A percentile compares a stretch with the other conserved stretches of the same genome.
Conservation (phyloP, 2,797 vertebrate species). For the Labeo calbasu region DNA sequence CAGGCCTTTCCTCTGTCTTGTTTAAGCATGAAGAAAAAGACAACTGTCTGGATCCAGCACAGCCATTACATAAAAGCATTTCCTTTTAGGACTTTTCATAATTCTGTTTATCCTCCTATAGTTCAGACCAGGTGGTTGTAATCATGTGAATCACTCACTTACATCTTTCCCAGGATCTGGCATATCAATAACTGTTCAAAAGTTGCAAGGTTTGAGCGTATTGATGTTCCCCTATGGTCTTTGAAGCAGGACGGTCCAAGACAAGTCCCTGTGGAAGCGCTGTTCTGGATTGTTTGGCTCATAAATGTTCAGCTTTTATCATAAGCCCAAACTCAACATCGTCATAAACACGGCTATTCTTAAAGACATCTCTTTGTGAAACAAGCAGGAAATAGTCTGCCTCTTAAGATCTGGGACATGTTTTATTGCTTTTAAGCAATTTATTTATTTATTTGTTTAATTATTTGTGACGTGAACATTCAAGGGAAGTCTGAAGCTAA, state of each 20-base stretch:
- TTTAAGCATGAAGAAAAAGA: constrained; percentile 23
- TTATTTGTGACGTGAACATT: background rate
- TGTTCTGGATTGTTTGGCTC: constrained; percentile 37
- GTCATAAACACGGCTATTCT: constrained; percentile 5
- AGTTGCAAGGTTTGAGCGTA: background rate
- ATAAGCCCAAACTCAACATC: background rate
- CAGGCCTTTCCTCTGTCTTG: constrained; percentile 16
- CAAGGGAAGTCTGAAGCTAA: background rate
- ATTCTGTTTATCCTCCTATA: background rate
- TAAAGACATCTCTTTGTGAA: constrained; percentile 12
- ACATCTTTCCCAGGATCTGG: constrained; percentile 7
- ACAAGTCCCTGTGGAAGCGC: constrained; percentile 9
- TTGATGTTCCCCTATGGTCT: background rate
- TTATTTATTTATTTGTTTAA: background rate
- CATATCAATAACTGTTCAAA: background rate
- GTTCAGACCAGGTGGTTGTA: constrained; percentile 1
- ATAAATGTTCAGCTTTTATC: constrained; percentile 12
- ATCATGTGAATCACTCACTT: background rate
- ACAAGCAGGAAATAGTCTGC: constrained; percentile 27
- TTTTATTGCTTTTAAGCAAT: background rate
- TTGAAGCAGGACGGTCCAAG: constrained; percentile 23
- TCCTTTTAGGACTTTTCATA: constrained; percentile 16
- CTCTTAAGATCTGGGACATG: background rate
- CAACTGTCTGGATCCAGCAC: constrained; percentile 27
- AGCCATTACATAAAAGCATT: constrained; percentile 6